Evolutionary conservation across 2,797 vertebrate genomes (phyloP).

Genomic region (Fistularia commersonii): DNA sequence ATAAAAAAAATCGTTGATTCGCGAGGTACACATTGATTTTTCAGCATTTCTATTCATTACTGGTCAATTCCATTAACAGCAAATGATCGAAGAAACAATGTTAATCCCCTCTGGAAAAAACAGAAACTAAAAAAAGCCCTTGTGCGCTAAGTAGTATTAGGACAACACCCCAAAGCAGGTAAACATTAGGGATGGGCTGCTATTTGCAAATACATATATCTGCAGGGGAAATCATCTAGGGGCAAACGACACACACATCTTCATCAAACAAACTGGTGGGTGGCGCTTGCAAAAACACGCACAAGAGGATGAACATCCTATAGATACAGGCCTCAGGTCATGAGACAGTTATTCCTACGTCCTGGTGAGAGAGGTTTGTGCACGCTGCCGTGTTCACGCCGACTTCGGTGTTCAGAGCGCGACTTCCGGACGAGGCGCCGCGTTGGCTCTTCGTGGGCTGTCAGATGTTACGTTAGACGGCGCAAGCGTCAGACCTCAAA

Average conservation of each 20-base stretch:
- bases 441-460: constrained; percentile 19
- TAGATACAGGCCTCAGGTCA: constrained; percentile 58
- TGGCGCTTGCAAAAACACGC: constrained; percentile 31
- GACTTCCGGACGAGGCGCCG: not conserved
- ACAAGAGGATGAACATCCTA: constrained; percentile 78
- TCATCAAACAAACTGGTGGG: constrained; percentile 43
- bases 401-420: constrained; percentile 8
- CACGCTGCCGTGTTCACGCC: constrained; percentile 5
- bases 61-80: too few species aligned
- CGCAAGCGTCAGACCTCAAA: too few species aligned
- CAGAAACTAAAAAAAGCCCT: too few species aligned
- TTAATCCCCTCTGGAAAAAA: too few species aligned
- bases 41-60: too few species aligned
- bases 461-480: not conserved
- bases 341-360: constrained; percentile 63
- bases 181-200: constrained; percentile 40
- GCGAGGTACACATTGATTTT: too few species aligned
- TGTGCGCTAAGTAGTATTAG: not conserved
- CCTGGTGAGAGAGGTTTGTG: constrained; percentile 54
- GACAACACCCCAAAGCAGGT: constrained; percentile 21
- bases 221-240: constrained; percentile 28
- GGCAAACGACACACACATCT: constrained; percentile 16
- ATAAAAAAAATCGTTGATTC: too few species aligned
- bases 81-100: too few species aligned
- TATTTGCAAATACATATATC: constrained; percentile 30